Evolutionary conservation across 2,113 vertebrate genomes (phyloP), one percentile per base, ranked within the genome.

Genomic region (Larimichthys polyactis): DNA sequence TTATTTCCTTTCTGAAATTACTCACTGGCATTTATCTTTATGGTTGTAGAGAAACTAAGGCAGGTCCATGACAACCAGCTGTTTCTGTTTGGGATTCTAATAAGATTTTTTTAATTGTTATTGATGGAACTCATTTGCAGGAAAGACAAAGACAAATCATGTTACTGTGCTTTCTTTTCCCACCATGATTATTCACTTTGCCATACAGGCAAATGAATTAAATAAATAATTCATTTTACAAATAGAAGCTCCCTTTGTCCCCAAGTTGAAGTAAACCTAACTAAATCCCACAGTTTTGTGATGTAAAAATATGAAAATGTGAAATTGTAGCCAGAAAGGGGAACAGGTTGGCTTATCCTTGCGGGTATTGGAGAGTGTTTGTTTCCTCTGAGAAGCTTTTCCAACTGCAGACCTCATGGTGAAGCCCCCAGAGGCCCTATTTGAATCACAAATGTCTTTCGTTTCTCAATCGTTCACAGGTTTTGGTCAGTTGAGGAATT

Each of bases 381-480:
- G 82, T 90, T 85, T 87, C 89, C 84, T 88, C 82, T 90, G 78
- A 82, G 83, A 89, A 82, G 70, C 79, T 82, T 87, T 86, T 27
- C 81, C 75, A 70, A 71, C 82, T 81, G 73, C 75, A 79, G 85
- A 83, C 88, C 87, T 91, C 77, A 80, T 74, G 81, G 64, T 76
- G 67, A 75, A 89, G 82, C 78, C 87, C 80, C 84, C 88, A 85
- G 57, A 90, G 83, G 36, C 86, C 87, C 81, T n/a, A 93, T 93
- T 94, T 94, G 92, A 94, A 93, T 93, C 87, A 93, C 94, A 94
- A 94, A 92, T 89, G 85, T 89, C 86, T 90, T 86, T 92, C 66
- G 65, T 75, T 92, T 90, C 86, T 85, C 80, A 89, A 85, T 92
- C 84, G 69, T 87, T 92, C 88, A 81, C 87, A 92, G 88, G 89